Evolutionary conservation across 1,140 invertebrate genomes (phyloP), one percentile per base, ranked within the genome.

Genomic region (Planococcus citri): DNA sequence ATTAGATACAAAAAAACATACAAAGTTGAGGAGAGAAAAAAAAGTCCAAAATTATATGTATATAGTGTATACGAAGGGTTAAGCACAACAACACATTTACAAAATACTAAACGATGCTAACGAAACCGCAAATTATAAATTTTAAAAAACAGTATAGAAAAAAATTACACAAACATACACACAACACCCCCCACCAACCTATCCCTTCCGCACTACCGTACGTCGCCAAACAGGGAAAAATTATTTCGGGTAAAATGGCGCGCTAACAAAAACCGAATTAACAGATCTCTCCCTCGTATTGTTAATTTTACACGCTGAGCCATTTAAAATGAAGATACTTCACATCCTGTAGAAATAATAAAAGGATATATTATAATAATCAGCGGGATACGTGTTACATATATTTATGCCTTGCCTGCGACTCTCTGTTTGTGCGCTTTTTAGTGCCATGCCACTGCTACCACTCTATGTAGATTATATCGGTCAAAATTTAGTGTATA

Each of bases 71-170:
- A 64, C 60, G 22, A 24, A n/a, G n/a, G 25, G 60, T 64, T 64
- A n/a, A n/a, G n/a, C n/a, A n/a, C n/a, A n/a, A 64, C 25, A 64
- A 64, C 60, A 64, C 17, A 64, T 64, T 64, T 27, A 64, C 60
- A 64, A 64, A 64, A 64, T 64, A 64, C 60, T 64, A 64, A 64
- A 64, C 60, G 60, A 64, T 64, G 10, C 10, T 27, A 64, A 64
- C 60, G 60, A 64, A 64, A 64, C 60, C 60, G 60, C 60, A 64
- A 64, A 64, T 64, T 64, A 25, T 64, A 64, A 64, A 64, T 64
- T 64, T 24, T 8, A 58, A 58, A 58, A 58, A 58, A 58, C 17
- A 58, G 51, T 33, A n/a, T n/a, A n/a, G n/a, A n/a, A n/a, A n/a
- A n/a, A n/a, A n/a, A n/a, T n/a, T n/a, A n/a, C n/a, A n/a, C n/a